Conservation (phyloP, 2,888 invertebrate species). For the Morinoia aosen region DNA sequence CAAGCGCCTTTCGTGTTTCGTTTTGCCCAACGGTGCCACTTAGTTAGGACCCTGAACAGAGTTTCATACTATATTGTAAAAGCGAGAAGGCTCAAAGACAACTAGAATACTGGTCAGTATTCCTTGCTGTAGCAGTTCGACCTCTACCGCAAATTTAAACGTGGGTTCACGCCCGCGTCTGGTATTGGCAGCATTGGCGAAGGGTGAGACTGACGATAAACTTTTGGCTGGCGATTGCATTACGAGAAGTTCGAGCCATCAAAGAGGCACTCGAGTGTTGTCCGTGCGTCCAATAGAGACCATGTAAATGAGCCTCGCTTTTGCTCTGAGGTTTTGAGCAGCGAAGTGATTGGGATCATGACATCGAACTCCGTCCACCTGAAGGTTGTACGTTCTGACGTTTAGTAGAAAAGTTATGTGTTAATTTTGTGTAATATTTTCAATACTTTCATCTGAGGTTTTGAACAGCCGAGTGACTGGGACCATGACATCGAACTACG, state of each 20-base stretch:
- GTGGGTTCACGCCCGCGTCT: neutral
- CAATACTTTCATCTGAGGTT: too few species aligned
- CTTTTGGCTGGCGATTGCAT: constrained; percentile 21
- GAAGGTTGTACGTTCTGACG: neutral
- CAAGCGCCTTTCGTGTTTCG: neutral
- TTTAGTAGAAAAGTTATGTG: neutral
- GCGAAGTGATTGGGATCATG: neutral
- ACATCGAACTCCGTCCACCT: neutral
- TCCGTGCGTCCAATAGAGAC: neutral
- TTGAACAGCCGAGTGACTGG: too few species aligned
- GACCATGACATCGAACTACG: too few species aligned
- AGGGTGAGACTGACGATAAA: neutral
- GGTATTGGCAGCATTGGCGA: neutral
- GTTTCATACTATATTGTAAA: neutral
- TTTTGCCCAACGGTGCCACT: neutral
- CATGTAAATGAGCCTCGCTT: neutral
- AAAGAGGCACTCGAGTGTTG: constrained; percentile 16
- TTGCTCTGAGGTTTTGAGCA: neutral
- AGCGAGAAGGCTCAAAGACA: neutral
- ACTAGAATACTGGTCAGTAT: neutral
- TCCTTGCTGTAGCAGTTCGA: neutral
- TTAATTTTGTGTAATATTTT: neutral
- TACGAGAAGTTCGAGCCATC: constrained; percentile 26
- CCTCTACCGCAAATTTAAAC: neutral
- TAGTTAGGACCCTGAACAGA: neutral